phyloP scores from a whole-genome alignment of 2,888 invertebrate species.

The Perithous albicinctus region DNA sequence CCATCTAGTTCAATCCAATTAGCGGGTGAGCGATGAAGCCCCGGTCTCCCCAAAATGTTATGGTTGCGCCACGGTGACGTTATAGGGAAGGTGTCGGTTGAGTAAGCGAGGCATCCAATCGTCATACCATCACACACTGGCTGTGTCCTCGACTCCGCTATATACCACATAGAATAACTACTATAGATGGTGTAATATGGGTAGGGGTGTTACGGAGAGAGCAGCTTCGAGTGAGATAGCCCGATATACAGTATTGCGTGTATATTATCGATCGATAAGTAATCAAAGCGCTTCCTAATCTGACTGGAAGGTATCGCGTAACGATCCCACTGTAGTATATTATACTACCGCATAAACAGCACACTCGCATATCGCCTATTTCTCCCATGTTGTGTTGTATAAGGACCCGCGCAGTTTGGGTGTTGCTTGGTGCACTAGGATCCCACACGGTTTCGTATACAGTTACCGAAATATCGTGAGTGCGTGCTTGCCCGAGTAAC shows the following conservation, averaged over 20 bases:
- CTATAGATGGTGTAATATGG: slow-evolving; percentile 4
- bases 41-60: slow-evolving; percentile 7
- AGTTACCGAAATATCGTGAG: slow-evolving; percentile 57
- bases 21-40: neutral
- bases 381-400: slow-evolving; percentile 1
- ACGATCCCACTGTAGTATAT: slow-evolving; percentile 48
- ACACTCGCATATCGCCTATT: slow-evolving; percentile 18
- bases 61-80: neutral
- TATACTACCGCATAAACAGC: slow-evolving; percentile 48
- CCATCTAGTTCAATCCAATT: neutral
- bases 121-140: slow-evolving; percentile 39
- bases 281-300: slow-evolving; percentile 68
- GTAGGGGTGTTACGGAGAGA: neutral
- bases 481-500: slow-evolving; percentile 48
- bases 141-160: neutral
- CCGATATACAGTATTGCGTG: slow-evolving; percentile 39
- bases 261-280: slow-evolving; percentile 66
- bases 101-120: slow-evolving; percentile 49
- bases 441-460: neutral
- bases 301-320: slow-evolving; percentile 65
- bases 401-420: slow-evolving; percentile 1
- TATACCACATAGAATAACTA: neutral
- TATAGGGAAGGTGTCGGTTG: slow-evolving; percentile 41
- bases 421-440: neutral
- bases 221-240: neutral